Percentiles rank a stretch among this genome's conserved stretches.
phyloP scores from a whole-genome alignment of 2,888 invertebrate species.

The Caenorhabditis plicata region DNA sequence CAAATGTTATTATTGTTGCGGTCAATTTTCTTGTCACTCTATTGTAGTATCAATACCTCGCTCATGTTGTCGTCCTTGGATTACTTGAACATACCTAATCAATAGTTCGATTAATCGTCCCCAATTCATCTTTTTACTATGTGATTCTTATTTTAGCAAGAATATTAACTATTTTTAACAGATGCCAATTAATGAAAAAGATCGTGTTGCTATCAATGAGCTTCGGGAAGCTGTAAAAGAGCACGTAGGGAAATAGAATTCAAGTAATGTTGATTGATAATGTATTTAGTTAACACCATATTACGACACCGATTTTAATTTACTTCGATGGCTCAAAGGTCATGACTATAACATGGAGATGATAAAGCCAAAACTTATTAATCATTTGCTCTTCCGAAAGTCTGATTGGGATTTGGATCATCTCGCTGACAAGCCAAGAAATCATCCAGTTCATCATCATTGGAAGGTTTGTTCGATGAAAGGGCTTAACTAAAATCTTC shows the following conservation, averaged over 20 bases:
- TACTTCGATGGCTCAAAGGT: slow-evolving; percentile 53
- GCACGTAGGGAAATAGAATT: slow-evolving; percentile 28
- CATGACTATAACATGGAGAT: slow-evolving; percentile 49
- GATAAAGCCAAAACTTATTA: slow-evolving; percentile 49
- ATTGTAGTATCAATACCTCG: too few species aligned
- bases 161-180: neutral
- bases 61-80: too few species aligned
- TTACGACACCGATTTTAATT: slow-evolving; percentile 56
- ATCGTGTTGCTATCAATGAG: slow-evolving; percentile 41
- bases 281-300: slow-evolving; percentile 46
- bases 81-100: too few species aligned
- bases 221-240: slow-evolving; percentile 45
- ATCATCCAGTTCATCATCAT: slow-evolving; percentile 51
- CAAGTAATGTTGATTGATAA: neutral
- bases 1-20: too few species aligned
- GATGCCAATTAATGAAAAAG: slow-evolving; percentile 39
- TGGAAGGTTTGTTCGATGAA: slow-evolving; percentile 56
- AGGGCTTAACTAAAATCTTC: too few species aligned
- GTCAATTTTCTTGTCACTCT: too few species aligned
- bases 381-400: slow-evolving; percentile 46
- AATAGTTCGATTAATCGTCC: too few species aligned
- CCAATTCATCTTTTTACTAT: too few species aligned
- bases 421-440: slow-evolving; percentile 39
- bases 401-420: slow-evolving; percentile 50
- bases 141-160: neutral